A percentile compares a stretch with the other conserved stretches of the same genome.
Conservation (phyloP, 2,113 vertebrate species). For the Cygnus buccinator region DNA sequence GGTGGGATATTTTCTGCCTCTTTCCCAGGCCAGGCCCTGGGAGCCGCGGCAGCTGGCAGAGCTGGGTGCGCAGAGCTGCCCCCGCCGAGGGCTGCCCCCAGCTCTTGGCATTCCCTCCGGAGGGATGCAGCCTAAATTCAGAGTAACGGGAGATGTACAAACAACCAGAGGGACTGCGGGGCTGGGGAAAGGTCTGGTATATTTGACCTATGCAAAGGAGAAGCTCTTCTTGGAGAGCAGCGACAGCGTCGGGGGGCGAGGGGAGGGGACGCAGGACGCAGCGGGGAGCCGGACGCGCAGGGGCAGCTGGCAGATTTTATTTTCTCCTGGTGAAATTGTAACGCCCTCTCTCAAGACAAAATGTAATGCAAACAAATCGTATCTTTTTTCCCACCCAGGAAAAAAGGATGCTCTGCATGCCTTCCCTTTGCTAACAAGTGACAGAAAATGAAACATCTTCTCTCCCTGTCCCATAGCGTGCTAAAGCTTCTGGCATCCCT, state of each 20-base stretch:
- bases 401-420: background rate
- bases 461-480: background rate
- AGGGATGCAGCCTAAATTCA: background rate
- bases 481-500: background rate
- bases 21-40: background rate
- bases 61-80: background rate
- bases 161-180: background rate
- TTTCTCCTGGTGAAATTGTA: background rate
- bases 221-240: background rate
- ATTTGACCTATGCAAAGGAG: rapidly evolving
- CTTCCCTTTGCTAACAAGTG: background rate
- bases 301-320: background rate
- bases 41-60: background rate
- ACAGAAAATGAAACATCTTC: rapidly evolving
- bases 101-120: background rate
- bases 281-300: background rate
- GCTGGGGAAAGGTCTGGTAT: background rate
- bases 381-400: background rate
- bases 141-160: background rate
- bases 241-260: rapidly evolving
- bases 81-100: background rate
- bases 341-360: background rate
- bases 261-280: background rate
- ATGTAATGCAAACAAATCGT: background rate
- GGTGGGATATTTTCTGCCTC: background rate